These are phyloP conservation scores for Melanargia galathea DNA, from an alignment of 2,888 invertebrate genomes.

Conservation along the genomic window DNA sequence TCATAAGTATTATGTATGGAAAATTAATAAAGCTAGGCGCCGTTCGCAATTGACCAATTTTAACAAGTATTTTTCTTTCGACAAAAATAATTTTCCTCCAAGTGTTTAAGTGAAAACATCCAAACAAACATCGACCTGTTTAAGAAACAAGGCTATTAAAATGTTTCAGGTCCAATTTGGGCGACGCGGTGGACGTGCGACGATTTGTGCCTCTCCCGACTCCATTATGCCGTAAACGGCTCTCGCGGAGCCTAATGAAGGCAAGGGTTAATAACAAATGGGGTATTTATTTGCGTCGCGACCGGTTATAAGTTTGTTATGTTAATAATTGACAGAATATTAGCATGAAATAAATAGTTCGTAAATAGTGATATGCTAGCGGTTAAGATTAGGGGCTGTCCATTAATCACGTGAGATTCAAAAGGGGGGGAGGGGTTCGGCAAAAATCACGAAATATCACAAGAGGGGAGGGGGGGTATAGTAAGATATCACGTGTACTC, in stretches of 20 bases:
- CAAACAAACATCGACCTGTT: conserved; percentile 35
- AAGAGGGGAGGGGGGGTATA: too few relatives aligned
- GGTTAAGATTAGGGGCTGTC: too few relatives aligned
- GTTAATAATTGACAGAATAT: conserved; percentile 1
- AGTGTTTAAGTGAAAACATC: not conserved
- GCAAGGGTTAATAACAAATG: conserved; percentile 25
- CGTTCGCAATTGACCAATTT: too few relatives aligned
- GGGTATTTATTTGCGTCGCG: conserved; percentile 20
- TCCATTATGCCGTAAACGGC: conserved; percentile 39
- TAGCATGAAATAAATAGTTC: conserved; percentile 4
- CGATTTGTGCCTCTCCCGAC: conserved; percentile 44
- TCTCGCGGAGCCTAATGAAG: conserved; percentile 26
- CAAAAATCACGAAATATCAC: too few relatives aligned
- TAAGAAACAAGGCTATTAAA: conserved; percentile 48
- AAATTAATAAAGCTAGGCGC: too few relatives aligned
- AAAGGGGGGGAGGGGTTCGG: too few relatives aligned
- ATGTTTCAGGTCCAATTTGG: conserved; percentile 48
- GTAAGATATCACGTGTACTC: too few relatives aligned
- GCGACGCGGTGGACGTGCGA: conserved; percentile 41
- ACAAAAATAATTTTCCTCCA: not conserved
- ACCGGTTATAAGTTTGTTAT: conserved; percentile 7
- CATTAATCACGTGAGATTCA: too few relatives aligned
- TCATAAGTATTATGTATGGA: too few relatives aligned
- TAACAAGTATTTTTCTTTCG: too few relatives aligned
- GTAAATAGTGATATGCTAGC: not conserved